A percentile compares a stretch with the other conserved stretches of the same genome.
phyloP scores from a whole-genome alignment of 2,113 vertebrate genomes.

The Siniperca chuatsi region DNA sequence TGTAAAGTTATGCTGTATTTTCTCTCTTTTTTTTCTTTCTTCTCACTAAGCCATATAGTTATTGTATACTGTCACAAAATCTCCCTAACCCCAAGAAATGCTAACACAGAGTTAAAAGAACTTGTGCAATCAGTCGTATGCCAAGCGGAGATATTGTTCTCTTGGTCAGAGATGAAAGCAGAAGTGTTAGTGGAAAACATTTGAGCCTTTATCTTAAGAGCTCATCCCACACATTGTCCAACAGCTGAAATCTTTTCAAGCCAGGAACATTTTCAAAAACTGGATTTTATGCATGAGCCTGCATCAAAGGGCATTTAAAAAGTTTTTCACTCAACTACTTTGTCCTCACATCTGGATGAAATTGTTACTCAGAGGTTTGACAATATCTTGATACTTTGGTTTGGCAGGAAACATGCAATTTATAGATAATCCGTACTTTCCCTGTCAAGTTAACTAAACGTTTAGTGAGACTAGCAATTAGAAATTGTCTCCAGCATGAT shows the following conservation, averaged over 20 bases:
- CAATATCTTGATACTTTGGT: slow-evolving; percentile 45
- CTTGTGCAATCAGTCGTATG: slow-evolving; percentile 43
- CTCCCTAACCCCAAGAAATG: slow-evolving; percentile 43
- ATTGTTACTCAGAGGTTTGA: slow-evolving; percentile 65
- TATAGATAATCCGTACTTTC: slow-evolving; percentile 48
- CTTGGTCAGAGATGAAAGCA: slow-evolving; percentile 79
- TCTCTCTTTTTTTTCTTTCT: not conserved
- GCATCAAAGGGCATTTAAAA: slow-evolving; percentile 71
- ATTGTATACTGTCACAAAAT: slow-evolving; percentile 30
- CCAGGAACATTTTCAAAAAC: slow-evolving; percentile 69
- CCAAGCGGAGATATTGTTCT: slow-evolving; percentile 69
- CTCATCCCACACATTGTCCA: slow-evolving; percentile 74
- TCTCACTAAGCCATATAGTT: slow-evolving; percentile 7
- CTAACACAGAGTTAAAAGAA: slow-evolving; percentile 56
- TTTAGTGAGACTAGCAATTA: not conserved
- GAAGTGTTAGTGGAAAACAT: slow-evolving; percentile 74
- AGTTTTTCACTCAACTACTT: slow-evolving; percentile 55
- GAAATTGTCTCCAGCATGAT: slow-evolving; percentile 2
- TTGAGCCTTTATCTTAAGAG: slow-evolving; percentile 67
- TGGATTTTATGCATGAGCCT: slow-evolving; percentile 68
- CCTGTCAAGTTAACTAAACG: slow-evolving; percentile 32
- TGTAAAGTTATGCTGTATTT: slow-evolving; percentile 51
- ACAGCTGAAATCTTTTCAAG: slow-evolving; percentile 75
- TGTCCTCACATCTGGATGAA: slow-evolving; percentile 75
- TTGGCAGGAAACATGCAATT: slow-evolving; percentile 48